Conservation (phyloP, 2,113 vertebrate species). For the Miniopterus natalensis region DNA sequence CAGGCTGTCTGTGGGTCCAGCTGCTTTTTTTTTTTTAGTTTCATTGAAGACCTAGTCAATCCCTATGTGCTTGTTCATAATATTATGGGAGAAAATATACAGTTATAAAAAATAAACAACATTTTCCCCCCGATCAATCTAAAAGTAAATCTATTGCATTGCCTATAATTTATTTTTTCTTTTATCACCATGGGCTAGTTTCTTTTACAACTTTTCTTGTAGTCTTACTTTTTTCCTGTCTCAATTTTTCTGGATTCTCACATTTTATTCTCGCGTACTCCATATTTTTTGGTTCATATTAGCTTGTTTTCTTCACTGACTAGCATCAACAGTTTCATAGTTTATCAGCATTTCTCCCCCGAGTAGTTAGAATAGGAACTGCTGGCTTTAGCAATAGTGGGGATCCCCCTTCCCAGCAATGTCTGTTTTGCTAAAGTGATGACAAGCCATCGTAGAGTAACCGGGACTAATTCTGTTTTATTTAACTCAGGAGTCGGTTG, state of each 20-base stretch:
- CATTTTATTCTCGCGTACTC: background rate
- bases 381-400: background rate
- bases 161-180: background rate
- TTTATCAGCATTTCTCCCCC: background rate
- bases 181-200: background rate
- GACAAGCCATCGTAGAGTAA: background rate
- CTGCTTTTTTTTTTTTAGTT: background rate
- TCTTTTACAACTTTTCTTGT: background rate
- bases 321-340: background rate
- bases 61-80: background rate
- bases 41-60: constrained; percentile 11
- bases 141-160: background rate
- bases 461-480: constrained; percentile 40
- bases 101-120: background rate
- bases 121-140: background rate
- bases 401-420: background rate
- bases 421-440: constrained; percentile 31
- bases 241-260: background rate
- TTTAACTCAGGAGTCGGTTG: constrained; percentile 77
- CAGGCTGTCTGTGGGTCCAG: background rate
- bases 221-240: background rate
- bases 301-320: background rate
- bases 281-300: background rate
- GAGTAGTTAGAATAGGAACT: background rate
- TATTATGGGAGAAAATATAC: background rate